Conservation (phyloP, 2,797 vertebrate genomes). For the Prionace glauca region DNA sequence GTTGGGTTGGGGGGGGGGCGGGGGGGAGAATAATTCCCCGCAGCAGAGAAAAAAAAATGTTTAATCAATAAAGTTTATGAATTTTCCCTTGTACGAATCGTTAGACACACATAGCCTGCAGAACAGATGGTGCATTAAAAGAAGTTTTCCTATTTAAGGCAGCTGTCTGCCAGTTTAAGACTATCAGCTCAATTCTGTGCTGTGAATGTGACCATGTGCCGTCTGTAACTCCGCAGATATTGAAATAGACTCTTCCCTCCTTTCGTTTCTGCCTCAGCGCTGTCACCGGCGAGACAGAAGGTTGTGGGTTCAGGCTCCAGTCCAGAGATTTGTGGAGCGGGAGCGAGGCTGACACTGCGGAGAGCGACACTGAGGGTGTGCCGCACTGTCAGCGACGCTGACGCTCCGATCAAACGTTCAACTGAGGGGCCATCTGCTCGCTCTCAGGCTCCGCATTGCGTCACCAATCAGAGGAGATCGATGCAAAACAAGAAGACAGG, state of each 20-base stretch:
- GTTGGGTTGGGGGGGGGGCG: too few species aligned
- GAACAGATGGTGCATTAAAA: constrained; percentile 23
- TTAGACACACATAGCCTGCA: constrained; percentile 19
- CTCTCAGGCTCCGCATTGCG: not conserved
- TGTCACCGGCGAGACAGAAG: not conserved
- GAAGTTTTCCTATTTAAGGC: constrained; percentile 34
- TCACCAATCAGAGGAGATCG: not conserved
- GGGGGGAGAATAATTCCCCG: not conserved
- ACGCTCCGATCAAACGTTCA: not conserved
- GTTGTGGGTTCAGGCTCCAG: not conserved
- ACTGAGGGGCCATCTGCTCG: not conserved
- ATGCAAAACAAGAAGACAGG: not conserved
- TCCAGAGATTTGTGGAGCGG: not conserved
- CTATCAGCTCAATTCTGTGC: constrained; percentile 4
- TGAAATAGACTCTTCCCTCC: not conserved
- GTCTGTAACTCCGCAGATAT: not conserved
- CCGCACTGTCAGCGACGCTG: not conserved
- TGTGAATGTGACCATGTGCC: not conserved
- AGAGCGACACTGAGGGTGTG: not conserved
- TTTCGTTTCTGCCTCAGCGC: not conserved
- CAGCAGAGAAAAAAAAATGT: not conserved
- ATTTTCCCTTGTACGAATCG: constrained; percentile 28
- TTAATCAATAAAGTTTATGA: constrained; percentile 34
- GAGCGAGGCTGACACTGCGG: not conserved
- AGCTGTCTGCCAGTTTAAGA: not conserved